phyloP scores from a whole-genome alignment of 2,797 vertebrate genomes.

The Todus mexicanus region DNA sequence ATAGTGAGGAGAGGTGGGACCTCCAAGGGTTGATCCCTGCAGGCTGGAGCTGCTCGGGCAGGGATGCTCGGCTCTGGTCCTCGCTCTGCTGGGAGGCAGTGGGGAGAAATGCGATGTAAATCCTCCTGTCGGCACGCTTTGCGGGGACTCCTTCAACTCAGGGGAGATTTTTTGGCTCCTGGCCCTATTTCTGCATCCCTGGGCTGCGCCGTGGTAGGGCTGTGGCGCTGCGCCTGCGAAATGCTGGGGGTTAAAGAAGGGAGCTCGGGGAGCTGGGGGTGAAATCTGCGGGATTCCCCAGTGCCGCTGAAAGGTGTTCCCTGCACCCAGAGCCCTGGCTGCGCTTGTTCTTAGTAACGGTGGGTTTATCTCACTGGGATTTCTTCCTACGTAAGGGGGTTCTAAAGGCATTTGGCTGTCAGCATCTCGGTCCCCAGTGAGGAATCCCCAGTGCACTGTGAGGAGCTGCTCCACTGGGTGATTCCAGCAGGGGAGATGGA shows the following conservation, averaged over 20 bases:
- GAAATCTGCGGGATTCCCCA: not conserved
- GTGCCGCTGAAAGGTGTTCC: not conserved
- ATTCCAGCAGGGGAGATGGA: not conserved
- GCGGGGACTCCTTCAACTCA: not conserved
- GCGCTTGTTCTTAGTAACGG: not conserved
- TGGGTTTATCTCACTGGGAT: not conserved
- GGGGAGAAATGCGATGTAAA: not conserved
- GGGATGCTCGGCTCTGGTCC: not conserved
- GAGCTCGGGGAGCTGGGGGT: not conserved
- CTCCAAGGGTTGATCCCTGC: not conserved
- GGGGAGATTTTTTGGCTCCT: not conserved
- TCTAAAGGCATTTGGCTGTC: not conserved
- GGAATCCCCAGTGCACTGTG: not conserved
- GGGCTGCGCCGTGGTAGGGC: not conserved
- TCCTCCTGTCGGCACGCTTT: not conserved
- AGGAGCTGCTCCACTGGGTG: not conserved
- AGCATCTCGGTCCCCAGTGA: not conserved
- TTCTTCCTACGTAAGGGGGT: rapidly evolving
- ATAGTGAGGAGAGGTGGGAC: not conserved
- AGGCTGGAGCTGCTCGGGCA: not conserved
- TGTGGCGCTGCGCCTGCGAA: not conserved
- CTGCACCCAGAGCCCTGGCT: not conserved
- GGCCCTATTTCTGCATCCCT: not conserved
- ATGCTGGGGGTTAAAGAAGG: not conserved
- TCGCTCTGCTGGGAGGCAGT: not conserved